Conservation (phyloP, 2,113 vertebrate genomes). For the Paraplagusia blochii region DNA sequence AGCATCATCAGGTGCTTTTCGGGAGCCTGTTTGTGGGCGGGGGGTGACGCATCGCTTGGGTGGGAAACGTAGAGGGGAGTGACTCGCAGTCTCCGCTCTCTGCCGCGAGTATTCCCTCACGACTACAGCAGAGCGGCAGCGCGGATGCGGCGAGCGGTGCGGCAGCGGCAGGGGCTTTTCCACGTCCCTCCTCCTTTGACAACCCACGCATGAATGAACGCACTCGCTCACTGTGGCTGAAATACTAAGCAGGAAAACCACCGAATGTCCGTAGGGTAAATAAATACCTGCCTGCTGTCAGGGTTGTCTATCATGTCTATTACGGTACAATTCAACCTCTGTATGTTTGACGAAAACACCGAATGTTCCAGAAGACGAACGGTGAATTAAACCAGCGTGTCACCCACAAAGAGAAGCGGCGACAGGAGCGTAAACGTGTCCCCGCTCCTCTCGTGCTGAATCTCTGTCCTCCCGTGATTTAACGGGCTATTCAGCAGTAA, state of each 20-base stretch:
- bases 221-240: slow-evolving; percentile 38
- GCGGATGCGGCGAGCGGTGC: slow-evolving; percentile 22
- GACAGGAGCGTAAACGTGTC: slow-evolving; percentile 3
- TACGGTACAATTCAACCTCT: too few species aligned
- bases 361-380: too few species aligned
- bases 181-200: slow-evolving; percentile 42
- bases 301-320: too few species aligned
- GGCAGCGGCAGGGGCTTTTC: slow-evolving; percentile 68
- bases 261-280: too few species aligned
- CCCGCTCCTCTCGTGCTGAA: neutral
- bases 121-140: slow-evolving; percentile 32
- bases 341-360: too few species aligned
- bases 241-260: too few species aligned
- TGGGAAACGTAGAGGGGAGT: slow-evolving; percentile 41
- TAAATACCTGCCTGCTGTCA: too few species aligned
- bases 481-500: slow-evolving; percentile 60
- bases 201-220: slow-evolving; percentile 68
- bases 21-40: slow-evolving; percentile 44
- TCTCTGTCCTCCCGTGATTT: slow-evolving; percentile 19
- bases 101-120: slow-evolving; percentile 72
- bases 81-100: slow-evolving; percentile 49
- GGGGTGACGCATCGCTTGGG: slow-evolving; percentile 65
- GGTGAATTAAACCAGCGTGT: slow-evolving; percentile 3
- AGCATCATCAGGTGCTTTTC: slow-evolving; percentile 62
- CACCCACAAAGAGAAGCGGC: slow-evolving; percentile 1